Evolutionary conservation across 2,113 vertebrate genomes (phyloP), one percentile per base, ranked within the genome.

Genomic region (Pyxicephalus adspersus): DNA sequence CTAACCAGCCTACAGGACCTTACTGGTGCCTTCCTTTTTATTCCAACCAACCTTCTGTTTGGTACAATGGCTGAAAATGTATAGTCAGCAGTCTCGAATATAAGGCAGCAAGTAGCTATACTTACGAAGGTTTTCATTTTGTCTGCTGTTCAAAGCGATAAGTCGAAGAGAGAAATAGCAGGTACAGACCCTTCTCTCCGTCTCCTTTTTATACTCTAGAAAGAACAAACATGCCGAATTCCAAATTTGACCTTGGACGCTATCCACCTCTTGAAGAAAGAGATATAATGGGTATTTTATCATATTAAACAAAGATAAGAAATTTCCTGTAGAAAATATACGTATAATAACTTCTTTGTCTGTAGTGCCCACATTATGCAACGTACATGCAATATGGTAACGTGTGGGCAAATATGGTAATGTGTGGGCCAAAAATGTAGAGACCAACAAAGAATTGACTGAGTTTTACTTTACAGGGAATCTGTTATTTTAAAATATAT

Each of bases 111-210:
- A n/a, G 22, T 16, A 31, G 29, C 3, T 20, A 34, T 55, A 79
- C 76, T 45, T 79, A 79, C 76, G 64, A 79, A 65, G 52, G 63
- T 68, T 63, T 77, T 51, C 76, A 79, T 79, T 68, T 25, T 79
- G 50, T 34, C 17, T 67, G 50, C n/a, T 13, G 28, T 31, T 68
- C 29, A 29, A 25, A 28, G 26, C 22, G 67, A 66, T 38, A 23
- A 38, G 45, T 64, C 17, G 29, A n/a, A 78, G 76, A 67, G 58
- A 68, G 17, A 31, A 78, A 38, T 31, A 2, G 13, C 31, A 67
- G 23, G 52, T 79, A 66, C 76, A 79, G 64, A 79, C 64, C 50
- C 64, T 18, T 58, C 17, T 58, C n/a, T 19, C 15, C 18, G 26
- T 34, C 64, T 68, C 64, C 52, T 17, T 68, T 79, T 68, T 79